Base-by-base conservation (phyloP, 2,888 invertebrate species). In the Harmothoe impar region DNA sequence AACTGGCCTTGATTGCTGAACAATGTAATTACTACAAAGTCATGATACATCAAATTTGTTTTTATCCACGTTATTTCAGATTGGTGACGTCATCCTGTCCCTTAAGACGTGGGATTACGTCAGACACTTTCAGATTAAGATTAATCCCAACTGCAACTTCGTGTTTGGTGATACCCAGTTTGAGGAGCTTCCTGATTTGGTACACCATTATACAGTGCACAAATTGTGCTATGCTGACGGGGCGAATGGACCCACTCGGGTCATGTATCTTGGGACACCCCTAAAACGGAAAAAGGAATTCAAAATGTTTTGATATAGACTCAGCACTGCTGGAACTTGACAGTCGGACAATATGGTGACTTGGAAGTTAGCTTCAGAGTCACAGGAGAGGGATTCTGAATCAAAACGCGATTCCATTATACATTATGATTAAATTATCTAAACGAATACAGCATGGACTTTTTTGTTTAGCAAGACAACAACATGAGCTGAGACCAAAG, bases 151-250 rank as follows among this genome's bases (percentile, higher is more conserved):
- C 68, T 68, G 68, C n/a, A n/a, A 68, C 20, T 68, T 68, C 68
- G 12, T 68, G 17, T 68, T 68, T n/a, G 68, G 68, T 5, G 68
- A 68, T 5, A n/a, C 68, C 5, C 68, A 68, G 17, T 68, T 68
- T n/a, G 7, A 12, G 5, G 68, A 68, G 5, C 68, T 68, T 12
- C 68, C 17, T 5, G 68, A 68, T n/a, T 23, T 68, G 20, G 68
- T 68, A n/a, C 68, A n/a, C 5, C 68, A 68, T n/a, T 68, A 68
- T n/a, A 68, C 12, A n/a, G n/a, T 17, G n/a, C 68, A 68, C 68
- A 23, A 15, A n/a, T n/a, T 68, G 68, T 68, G 68, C 68, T 68
- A 68, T n/a, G 68, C 68, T 5, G 68, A 68, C 68, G 68, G 68
- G 17, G 17, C 12, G 5, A 15, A n/a, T 5, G 68, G 68, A 7